Evolutionary conservation across 2,888 invertebrate species (phyloP), one percentile per base, ranked within the genome.

Genomic region (Cabera pusaria): DNA sequence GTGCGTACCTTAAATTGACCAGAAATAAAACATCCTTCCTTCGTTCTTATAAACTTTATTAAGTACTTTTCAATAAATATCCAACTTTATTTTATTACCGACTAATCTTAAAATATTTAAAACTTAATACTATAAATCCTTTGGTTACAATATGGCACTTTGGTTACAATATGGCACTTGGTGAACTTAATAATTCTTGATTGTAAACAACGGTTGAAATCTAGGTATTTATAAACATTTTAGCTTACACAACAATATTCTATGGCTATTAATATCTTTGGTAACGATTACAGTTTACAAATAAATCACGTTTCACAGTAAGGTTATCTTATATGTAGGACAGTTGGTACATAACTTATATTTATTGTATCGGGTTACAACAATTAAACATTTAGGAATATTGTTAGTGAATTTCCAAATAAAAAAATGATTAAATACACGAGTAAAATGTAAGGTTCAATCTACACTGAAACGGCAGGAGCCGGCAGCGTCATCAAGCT

Each of bases 61-160:
- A 21, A n/a, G n/a, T n/a, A n/a, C 19, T 33, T 23, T 23, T 32
- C 8, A 27, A 42, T 43, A 42, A 36, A 42, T 41, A 41, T 26
- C n/a, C 35, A 26, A 33, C 25, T 27, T 9, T 23, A 19, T 10
- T 14, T 25, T 10, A 19, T 12, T 29, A 25, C 1, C 3, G 14
- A 14, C 16, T 33, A 33, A 11, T 6, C 26, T 35, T 35, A 34
- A 6, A 2, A 19, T 28, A 4, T 3, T 14, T 14, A 28, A 29
- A 17, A 19, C 24, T 40, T 24, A 25, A 12, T 19, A 27, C 31
- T 19, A 20, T 14, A 16, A 6, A 39, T 41, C 24, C 39, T 49
- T 52, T 49, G 52, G 52, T 49, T 45, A 37, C 11, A 32, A 26
- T 46, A 43, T 44, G 48, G 50, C 44, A 50, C 39, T 33, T 23